Conservation (phyloP, 2,797 vertebrate species). For the Myotis myotis region DNA sequence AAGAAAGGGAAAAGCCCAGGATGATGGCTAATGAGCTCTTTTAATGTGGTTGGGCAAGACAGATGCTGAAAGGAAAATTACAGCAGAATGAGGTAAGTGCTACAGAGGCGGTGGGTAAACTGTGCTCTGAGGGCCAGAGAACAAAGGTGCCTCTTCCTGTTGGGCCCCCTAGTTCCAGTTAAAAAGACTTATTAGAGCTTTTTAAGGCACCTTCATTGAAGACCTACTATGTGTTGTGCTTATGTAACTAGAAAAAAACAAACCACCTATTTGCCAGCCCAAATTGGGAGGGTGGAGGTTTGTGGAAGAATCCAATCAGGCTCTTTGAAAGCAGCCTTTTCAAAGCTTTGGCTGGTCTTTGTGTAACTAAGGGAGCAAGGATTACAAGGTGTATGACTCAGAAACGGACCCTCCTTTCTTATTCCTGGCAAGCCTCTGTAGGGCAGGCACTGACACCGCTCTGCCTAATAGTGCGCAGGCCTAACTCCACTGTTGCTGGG, state of each 20-base stretch:
- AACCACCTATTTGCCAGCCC: not conserved
- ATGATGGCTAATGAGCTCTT: not conserved
- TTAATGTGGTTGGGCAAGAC: not conserved
- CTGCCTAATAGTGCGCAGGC: not conserved
- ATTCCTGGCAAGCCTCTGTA: not conserved
- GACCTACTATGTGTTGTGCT: not conserved
- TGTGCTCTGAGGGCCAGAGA: not conserved
- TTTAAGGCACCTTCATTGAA: not conserved
- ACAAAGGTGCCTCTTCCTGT: not conserved
- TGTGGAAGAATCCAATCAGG: not conserved
- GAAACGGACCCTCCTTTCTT: conserved; percentile 31
- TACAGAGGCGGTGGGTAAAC: not conserved
- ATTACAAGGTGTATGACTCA: conserved; percentile 20
- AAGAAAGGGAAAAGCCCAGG: not conserved
- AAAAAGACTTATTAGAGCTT: not conserved
- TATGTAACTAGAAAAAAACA: not conserved
- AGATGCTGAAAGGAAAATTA: not conserved
- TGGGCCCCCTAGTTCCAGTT: not conserved
- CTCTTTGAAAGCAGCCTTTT: conserved; percentile 11
- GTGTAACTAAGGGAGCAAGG: conserved; percentile 31
- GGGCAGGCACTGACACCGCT: not conserved
- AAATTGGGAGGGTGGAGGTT: not conserved
- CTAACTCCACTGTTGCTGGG: not conserved
- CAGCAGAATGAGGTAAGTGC: not conserved
- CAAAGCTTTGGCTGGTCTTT: conserved; percentile 23